These are phyloP conservation scores for Sebastolobus alascanus DNA, from an alignment of 2,797 vertebrate species.

Conservation along the genomic window DNA sequence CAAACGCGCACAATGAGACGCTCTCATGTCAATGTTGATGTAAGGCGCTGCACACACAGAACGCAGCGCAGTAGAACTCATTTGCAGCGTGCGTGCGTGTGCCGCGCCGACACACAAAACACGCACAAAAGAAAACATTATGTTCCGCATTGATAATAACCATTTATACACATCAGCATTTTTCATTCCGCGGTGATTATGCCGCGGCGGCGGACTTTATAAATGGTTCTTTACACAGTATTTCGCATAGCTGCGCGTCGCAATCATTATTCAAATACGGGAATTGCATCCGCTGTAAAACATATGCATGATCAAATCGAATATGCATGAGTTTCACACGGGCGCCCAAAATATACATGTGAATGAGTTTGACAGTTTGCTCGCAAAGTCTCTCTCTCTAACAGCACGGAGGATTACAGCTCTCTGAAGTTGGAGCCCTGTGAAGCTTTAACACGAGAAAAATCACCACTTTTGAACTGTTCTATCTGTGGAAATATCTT, in stretches of 20 bases:
- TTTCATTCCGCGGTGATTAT: slow-evolving; percentile 59
- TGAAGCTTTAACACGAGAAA: slow-evolving; percentile 36
- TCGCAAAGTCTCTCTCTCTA: slow-evolving; percentile 46
- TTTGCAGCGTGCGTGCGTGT: slow-evolving; percentile 8
- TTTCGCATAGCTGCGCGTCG: slow-evolving; percentile 15
- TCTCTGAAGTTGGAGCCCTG: slow-evolving; percentile 34
- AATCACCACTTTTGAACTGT: slow-evolving; percentile 28
- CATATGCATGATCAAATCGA: slow-evolving; percentile 64
- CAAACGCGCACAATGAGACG: slow-evolving; percentile 40
- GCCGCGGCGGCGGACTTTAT: slow-evolving; percentile 36
- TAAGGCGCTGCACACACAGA: slow-evolving; percentile 12
- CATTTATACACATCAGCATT: slow-evolving; percentile 53
- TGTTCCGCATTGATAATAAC: slow-evolving; percentile 45
- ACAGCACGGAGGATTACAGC: slow-evolving; percentile 52
- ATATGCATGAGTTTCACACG: slow-evolving; percentile 79
- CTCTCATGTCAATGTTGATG: slow-evolving; percentile 31
- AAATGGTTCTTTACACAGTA: slow-evolving; percentile 49
- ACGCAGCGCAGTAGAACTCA: slow-evolving; percentile 2
- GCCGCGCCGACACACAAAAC: slow-evolving; percentile 1
- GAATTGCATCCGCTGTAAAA: slow-evolving; percentile 50
- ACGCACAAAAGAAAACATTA: slow-evolving; percentile 43
- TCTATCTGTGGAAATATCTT: slow-evolving; percentile 8
- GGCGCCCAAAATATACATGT: slow-evolving; percentile 74
- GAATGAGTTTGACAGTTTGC: slow-evolving; percentile 66
- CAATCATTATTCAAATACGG: slow-evolving; percentile 62